Percentiles rank a stretch among this genome's conserved stretches.
phyloP scores from a whole-genome alignment of 2,888 invertebrate species.

The Physocephala rufipes region DNA sequence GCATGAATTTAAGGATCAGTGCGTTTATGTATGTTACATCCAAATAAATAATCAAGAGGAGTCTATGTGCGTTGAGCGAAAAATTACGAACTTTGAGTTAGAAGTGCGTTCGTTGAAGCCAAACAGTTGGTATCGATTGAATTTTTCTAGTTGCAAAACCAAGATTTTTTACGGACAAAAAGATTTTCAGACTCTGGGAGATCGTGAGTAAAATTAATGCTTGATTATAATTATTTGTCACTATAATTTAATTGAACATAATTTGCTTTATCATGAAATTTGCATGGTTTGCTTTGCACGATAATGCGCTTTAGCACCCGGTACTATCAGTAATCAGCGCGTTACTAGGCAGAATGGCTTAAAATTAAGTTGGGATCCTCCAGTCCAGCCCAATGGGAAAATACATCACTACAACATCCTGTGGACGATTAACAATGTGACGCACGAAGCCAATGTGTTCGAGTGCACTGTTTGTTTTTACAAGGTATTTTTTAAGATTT shows the following conservation, averaged over 20 bases:
- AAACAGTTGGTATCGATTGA: conserved; percentile 56
- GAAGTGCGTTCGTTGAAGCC: conserved; percentile 56
- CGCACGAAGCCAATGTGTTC: conserved; percentile 59
- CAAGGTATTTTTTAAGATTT: conserved; percentile 48
- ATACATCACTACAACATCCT: conserved; percentile 62
- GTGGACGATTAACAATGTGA: conserved; percentile 62
- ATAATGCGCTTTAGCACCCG: conserved; percentile 55
- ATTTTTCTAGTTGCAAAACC: conserved; percentile 58
- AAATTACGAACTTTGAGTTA: conserved; percentile 55
- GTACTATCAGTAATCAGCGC: conserved; percentile 61
- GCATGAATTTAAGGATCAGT: conserved; percentile 57
- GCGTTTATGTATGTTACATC: conserved; percentile 58
- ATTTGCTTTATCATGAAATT: background rate
- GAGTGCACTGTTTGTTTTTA: conserved; percentile 56
- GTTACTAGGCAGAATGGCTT: conserved; percentile 59
- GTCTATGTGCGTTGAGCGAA: conserved; percentile 53
- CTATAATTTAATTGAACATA: background rate
- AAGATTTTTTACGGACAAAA: conserved; percentile 59
- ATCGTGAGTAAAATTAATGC: conserved; percentile 56
- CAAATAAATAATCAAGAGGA: conserved; percentile 55
- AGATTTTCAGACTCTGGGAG: conserved; percentile 61
- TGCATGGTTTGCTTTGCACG: background rate
- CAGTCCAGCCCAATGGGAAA: conserved; percentile 61
- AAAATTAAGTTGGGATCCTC: conserved; percentile 63
- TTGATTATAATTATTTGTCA: background rate